Conservation (phyloP, 2,113 vertebrate genomes). For the Callipepla californica region DNA sequence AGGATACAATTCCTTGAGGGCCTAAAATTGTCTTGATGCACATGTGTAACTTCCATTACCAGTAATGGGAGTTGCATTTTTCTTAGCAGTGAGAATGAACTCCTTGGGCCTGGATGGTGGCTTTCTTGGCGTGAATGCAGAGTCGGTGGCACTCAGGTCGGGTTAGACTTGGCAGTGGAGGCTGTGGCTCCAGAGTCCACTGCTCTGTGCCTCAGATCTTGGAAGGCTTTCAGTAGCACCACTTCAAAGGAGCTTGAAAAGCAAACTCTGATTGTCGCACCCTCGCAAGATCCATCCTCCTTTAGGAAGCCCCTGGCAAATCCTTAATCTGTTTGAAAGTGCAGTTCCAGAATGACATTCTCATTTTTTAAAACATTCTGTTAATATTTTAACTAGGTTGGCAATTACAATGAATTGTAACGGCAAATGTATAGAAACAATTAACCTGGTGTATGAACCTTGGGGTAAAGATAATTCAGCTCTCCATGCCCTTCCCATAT, state of each 20-base stretch:
- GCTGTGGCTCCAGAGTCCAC: fast-evolving
- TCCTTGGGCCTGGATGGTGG: neutral
- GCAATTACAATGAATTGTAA: neutral
- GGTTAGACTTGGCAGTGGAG: neutral
- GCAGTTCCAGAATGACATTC: neutral
- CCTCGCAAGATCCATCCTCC: neutral
- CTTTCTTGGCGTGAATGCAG: neutral
- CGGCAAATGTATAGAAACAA: neutral
- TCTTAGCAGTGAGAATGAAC: conserved; percentile 27
- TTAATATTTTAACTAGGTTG: conserved; percentile 11
- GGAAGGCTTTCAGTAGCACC: neutral
- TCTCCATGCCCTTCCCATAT: neutral
- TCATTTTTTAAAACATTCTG: neutral
- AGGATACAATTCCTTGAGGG: conserved; percentile 48
- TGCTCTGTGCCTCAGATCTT: neutral
- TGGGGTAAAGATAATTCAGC: neutral
- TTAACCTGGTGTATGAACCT: neutral
- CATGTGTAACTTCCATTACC: conserved; percentile 61
- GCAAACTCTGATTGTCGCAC: neutral
- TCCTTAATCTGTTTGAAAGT: neutral
- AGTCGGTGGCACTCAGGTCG: neutral
- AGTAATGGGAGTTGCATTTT: conserved; percentile 35
- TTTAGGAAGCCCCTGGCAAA: neutral
- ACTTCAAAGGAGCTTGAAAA: neutral
- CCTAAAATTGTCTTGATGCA: conserved; percentile 51